These are phyloP conservation scores for Hemicordylus capensis DNA, from an alignment of 2,113 vertebrate species.

Conservation along the genomic window DNA sequence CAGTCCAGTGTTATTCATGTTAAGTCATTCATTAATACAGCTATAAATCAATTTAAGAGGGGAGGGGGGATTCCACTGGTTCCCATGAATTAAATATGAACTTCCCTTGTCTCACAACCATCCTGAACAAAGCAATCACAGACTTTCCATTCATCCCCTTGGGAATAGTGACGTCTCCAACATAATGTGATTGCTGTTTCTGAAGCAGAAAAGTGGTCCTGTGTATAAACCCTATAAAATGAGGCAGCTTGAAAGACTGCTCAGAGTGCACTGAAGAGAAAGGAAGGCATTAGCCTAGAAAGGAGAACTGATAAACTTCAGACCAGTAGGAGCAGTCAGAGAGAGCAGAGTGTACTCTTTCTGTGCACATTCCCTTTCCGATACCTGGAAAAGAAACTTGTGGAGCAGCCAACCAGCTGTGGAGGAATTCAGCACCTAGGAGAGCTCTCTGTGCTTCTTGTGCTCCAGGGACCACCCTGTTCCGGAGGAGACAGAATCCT, in stretches of 20 bases:
- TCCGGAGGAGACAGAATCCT: not conserved
- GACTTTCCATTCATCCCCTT: slow-evolving; percentile 73
- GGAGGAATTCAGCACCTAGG: slow-evolving; percentile 73
- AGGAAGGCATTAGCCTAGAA: slow-evolving; percentile 42
- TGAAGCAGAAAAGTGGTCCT: slow-evolving; percentile 70
- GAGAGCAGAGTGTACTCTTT: not conserved
- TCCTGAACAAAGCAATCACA: slow-evolving; percentile 77
- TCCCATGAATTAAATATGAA: slow-evolving; percentile 75
- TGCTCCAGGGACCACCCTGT: not conserved
- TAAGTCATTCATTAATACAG: slow-evolving; percentile 64
- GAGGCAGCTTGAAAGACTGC: slow-evolving; percentile 67
- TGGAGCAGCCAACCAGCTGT: not conserved
- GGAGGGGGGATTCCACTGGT: slow-evolving; percentile 23
- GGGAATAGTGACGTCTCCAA: slow-evolving; percentile 88
- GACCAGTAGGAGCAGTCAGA: slow-evolving; percentile 9
- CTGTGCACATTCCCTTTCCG: slow-evolving; percentile 17
- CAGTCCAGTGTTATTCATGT: slow-evolving; percentile 12
- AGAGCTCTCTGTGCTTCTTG: slow-evolving; percentile 56
- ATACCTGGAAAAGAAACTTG: slow-evolving; percentile 18
- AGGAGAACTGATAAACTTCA: slow-evolving; percentile 49
- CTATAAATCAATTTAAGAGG: slow-evolving; percentile 52
- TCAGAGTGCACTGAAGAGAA: slow-evolving; percentile 66
- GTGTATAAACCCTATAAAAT: slow-evolving; percentile 85
- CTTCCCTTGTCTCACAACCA: slow-evolving; percentile 59
- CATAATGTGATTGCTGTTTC: slow-evolving; percentile 80